Evolutionary conservation across 2,113 vertebrate genomes (phyloP).

Genomic region (Chelonoidis abingdonii): DNA sequence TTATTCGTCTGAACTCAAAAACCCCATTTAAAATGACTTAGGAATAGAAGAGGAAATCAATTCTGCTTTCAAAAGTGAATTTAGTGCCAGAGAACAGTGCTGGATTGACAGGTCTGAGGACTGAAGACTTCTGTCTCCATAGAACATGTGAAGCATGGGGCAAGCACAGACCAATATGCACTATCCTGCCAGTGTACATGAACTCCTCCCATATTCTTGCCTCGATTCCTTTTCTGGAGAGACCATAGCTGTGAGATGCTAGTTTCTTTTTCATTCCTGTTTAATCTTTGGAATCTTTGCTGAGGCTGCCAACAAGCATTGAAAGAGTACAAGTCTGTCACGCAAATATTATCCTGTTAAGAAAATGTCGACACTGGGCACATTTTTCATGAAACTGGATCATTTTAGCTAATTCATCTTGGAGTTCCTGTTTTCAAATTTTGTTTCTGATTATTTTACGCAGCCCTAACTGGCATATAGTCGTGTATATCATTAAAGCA

Average conservation of each 20-base stretch:
- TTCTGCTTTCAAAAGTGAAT: neutral
- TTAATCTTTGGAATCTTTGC: neutral
- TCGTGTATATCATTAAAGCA: neutral
- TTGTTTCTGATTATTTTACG: neutral
- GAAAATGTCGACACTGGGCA: neutral
- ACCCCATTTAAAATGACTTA: neutral
- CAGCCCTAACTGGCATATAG: neutral
- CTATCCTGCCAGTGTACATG: neutral
- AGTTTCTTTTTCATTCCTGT: neutral
- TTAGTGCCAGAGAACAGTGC: neutral
- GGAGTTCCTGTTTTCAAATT: neutral
- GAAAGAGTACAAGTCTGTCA: neutral
- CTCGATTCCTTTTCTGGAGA: slow-evolving; percentile 6
- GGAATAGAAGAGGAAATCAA: neutral
- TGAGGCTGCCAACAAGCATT: rapidly evolving
- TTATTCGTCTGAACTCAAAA: neutral
- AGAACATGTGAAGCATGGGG: neutral
- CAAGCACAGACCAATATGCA: neutral
- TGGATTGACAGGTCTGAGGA: neutral
- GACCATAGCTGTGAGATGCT: neutral
- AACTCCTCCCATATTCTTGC: neutral
- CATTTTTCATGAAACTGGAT: neutral
- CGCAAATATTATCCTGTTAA: neutral
- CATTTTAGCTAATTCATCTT: neutral
- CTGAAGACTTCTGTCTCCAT: slow-evolving; percentile 13